Base-by-base conservation (phyloP, 2,113 vertebrate genomes). In the Isurus oxyrinchus region DNA sequence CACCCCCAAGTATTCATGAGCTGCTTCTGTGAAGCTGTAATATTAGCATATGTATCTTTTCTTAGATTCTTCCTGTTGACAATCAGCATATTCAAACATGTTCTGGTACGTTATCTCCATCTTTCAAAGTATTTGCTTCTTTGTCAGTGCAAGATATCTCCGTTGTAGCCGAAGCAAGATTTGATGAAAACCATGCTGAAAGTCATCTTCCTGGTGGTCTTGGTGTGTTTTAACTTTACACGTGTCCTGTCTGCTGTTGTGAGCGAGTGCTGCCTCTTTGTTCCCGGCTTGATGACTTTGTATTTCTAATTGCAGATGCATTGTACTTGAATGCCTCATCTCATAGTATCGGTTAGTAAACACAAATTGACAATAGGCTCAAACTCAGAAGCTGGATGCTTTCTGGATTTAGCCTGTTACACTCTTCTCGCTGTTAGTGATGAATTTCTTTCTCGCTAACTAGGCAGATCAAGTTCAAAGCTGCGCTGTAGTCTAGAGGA, bases 111-210 rank as follows among this genome's bases (percentile, higher is more conserved):
- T n/a, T 40, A 23, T 53, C 49, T 88, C 23, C 49, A 25, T 49
- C 86, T 90, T 57, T 90, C 87, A 90, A 35, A 55, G 25, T 14
- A 57, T 57, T 27, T 90, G 27, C 57, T 35, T 55, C 87, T 53
- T 90, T 90, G 53, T 90, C 87, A 35, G 87, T 90, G 11, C 87
- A 90, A 90, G 27, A 90, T 59, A 90, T 90, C 87, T 90, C 53
- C 31, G 31, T 90, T 90, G 55, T 14, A 90, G 55, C 87, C 49
- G 31, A 90, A 90, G 55, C 87, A 90, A 90, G 87, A 90, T 90
- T 90, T 57, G 53, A 57, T 55, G 31, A 90, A 90, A 27, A 55
- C 6, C 53, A 90, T 25, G 55, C 55, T 25, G 87, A 57, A 90
- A 27, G 14, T 90, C 10, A 14, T 59, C 53, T 90, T 53, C 87